Percentiles rank a stretch among this genome's conserved stretches.
phyloP scores from a whole-genome alignment of 2,888 invertebrate genomes.

The Drosophila testacea region DNA sequence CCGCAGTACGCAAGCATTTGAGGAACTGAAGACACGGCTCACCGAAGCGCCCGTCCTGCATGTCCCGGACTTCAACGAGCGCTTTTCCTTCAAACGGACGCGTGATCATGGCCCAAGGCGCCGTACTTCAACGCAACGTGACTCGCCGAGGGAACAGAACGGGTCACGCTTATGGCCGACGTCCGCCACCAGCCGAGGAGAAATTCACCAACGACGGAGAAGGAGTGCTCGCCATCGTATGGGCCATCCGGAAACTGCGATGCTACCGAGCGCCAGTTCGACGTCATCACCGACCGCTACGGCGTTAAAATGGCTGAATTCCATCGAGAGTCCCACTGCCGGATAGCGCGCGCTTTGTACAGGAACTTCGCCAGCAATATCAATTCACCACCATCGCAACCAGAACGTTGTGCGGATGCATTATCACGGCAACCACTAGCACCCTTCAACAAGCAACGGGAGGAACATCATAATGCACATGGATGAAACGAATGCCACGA shows the following conservation, averaged over 20 bases:
- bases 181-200: constrained; percentile 15
- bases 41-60: neutral
- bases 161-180: constrained; percentile 1
- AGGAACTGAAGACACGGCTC: neutral
- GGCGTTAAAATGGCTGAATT: constrained; percentile 17
- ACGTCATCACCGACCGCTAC: neutral
- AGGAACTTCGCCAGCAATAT: constrained; percentile 31
- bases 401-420: constrained; percentile 10
- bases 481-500: neutral
- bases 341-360: neutral
- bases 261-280: neutral
- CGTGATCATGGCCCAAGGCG: neutral
- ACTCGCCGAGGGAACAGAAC: neutral
- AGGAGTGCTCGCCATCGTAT: neutral
- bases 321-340: neutral
- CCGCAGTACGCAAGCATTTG: neutral
- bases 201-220: constrained; percentile 33
- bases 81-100: neutral
- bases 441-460: neutral
- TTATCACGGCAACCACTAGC: constrained; percentile 18
- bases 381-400: constrained; percentile 19
- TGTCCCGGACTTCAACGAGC: neutral
- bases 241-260: neutral
- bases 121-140: neutral
- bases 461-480: neutral